Conservation (phyloP, 2,113 vertebrate genomes). For the Oryzias woworae region DNA sequence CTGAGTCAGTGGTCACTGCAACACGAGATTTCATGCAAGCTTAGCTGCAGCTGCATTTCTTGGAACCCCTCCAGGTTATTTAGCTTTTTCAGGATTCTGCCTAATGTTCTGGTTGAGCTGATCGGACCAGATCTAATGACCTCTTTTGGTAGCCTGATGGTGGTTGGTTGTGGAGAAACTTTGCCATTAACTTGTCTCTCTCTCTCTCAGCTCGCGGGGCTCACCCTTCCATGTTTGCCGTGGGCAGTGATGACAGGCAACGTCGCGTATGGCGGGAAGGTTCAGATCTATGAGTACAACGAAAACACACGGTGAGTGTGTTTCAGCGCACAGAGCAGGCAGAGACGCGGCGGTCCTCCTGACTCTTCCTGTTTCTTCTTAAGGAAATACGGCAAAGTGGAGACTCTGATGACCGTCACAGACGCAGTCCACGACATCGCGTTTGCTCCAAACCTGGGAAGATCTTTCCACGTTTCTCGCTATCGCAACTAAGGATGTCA, state of each 20-base stretch:
- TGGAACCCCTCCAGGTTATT: conserved; percentile 97
- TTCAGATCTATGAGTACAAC: conserved; percentile 97
- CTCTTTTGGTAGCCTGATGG: too few species aligned
- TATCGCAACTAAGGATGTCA: conserved; percentile 95
- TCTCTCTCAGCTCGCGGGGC: conserved; percentile 87
- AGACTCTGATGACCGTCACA: conserved; percentile 93
- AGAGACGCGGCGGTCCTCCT: not conserved
- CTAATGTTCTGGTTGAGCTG: too few species aligned
- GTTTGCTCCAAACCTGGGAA: conserved; percentile 96
- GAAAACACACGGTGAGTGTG: conserved; percentile 91
- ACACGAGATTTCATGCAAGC: conserved; percentile 96
- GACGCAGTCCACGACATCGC: conserved; percentile 95
- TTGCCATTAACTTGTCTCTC: not conserved
- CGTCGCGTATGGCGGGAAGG: conserved; percentile 89
- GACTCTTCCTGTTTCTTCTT: not conserved
- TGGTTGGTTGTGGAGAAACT: too few species aligned
- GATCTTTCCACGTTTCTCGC: conserved; percentile 96
- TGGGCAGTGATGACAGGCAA: conserved; percentile 95
- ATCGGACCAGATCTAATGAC: too few species aligned
- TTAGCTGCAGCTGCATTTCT: conserved; percentile 97
- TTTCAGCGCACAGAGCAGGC: too few species aligned
- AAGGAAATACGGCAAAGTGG: conserved; percentile 96
- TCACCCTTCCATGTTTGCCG: conserved; percentile 95
- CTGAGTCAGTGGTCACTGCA: conserved; percentile 98
- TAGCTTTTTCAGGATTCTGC: not conserved